Conservation (phyloP, 2,113 vertebrate species). For the Gallinago paraguaiae region DNA sequence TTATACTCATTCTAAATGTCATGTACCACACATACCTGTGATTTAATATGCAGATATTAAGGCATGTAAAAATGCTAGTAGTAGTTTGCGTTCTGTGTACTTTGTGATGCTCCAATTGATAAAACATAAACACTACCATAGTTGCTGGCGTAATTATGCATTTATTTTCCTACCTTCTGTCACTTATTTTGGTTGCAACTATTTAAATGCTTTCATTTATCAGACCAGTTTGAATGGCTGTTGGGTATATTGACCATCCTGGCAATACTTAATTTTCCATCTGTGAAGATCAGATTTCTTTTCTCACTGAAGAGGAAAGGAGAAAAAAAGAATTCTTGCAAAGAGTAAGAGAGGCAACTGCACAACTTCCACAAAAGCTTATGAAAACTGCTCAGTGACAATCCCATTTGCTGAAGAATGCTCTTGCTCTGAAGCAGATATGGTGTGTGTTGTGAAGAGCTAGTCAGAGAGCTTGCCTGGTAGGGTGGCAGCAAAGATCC, state of each 20-base stretch:
- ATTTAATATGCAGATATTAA: background rate
- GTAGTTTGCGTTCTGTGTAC: constrained; percentile 3
- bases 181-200: constrained; percentile 48
- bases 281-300: constrained; percentile 37
- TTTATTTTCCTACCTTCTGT: constrained; percentile 63
- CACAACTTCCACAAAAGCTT: background rate
- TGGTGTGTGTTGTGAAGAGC: background rate
- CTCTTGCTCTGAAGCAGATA: background rate
- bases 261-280: constrained; percentile 56
- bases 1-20: background rate
- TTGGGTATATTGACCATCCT: constrained; percentile 59
- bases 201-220: constrained; percentile 62
- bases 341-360: background rate
- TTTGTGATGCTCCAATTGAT: background rate
- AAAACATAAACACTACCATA: background rate
- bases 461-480: background rate
- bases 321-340: background rate
- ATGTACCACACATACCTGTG: background rate
- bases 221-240: constrained; percentile 55
- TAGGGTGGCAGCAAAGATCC: background rate
- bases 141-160: constrained; percentile 32
- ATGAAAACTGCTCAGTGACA: background rate
- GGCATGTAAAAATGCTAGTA: background rate
- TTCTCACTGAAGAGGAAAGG: background rate
- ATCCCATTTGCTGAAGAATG: background rate